A percentile compares a stretch with the other conserved stretches of the same genome.
phyloP scores from a whole-genome alignment of 2,113 vertebrate species.

The Rafetus swinhoei region DNA sequence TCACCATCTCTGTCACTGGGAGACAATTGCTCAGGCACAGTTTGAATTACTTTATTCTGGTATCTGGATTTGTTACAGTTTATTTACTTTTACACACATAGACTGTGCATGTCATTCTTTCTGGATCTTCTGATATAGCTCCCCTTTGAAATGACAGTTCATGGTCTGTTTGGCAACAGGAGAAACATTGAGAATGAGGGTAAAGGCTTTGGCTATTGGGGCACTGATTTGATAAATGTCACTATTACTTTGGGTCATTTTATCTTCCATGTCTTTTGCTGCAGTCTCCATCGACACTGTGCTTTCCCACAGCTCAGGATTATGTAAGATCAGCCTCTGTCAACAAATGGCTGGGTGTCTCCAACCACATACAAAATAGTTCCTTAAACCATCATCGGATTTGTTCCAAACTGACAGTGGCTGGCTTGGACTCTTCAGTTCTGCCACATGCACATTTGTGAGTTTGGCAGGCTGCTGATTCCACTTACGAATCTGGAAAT shows the following conservation, averaged over 20 bases:
- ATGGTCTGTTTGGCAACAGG: neutral
- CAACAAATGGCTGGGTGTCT: accelerated
- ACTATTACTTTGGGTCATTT: neutral
- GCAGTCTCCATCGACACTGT: neutral
- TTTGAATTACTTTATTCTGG: neutral
- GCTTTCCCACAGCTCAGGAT: neutral
- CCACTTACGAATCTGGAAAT: neutral
- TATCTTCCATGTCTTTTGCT: neutral
- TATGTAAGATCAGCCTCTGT: neutral
- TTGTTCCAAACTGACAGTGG: neutral
- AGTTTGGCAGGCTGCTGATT: neutral
- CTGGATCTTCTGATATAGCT: neutral
- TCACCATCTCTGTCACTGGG: neutral
- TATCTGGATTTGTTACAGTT: neutral
- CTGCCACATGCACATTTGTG: neutral
- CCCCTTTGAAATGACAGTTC: neutral
- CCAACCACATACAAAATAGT: neutral
- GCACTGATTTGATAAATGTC: neutral
- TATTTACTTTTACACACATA: neutral
- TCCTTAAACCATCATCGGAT: neutral
- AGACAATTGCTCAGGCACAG: neutral
- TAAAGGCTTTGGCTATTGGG: neutral
- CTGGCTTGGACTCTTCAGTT: neutral
- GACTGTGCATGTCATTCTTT: neutral
- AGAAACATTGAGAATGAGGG: neutral